These are phyloP conservation scores for Tipula helvola DNA, from an alignment of 2,888 invertebrate genomes.

Conservation along the genomic window DNA sequence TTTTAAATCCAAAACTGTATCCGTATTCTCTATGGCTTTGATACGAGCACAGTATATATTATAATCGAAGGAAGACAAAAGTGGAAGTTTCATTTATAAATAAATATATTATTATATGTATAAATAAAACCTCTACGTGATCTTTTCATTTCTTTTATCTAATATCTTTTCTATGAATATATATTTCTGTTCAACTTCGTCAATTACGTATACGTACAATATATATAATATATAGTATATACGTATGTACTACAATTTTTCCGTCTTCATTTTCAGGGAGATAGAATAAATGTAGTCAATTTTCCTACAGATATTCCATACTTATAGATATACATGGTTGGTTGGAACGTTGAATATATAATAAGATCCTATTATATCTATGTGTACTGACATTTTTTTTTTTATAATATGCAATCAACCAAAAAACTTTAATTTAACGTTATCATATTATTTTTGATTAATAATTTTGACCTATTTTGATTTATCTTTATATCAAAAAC, in stretches of 20 bases:
- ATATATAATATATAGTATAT: background rate
- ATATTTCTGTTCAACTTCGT: background rate
- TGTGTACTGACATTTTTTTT: background rate
- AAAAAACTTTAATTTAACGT: background rate
- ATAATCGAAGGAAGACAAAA: background rate
- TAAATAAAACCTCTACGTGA: background rate
- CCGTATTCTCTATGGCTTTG: background rate
- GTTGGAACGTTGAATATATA: background rate
- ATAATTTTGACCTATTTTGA: background rate
- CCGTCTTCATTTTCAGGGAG: background rate
- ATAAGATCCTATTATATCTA: background rate
- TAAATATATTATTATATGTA: background rate
- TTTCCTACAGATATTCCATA: background rate
- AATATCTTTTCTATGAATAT: slow-evolving; percentile 4
- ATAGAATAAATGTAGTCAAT: background rate
- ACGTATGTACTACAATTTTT: background rate
- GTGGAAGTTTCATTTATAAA: slow-evolving; percentile 4
- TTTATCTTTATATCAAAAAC: background rate
- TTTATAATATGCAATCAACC: background rate
- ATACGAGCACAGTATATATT: background rate
- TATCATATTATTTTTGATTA: background rate
- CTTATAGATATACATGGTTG: background rate
- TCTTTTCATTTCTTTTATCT: background rate
- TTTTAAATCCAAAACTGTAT: background rate
- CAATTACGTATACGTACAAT: background rate